Percentiles rank a stretch among this genome's conserved stretches.
These are phyloP conservation scores for Sialia sialis DNA, from an alignment of 2,113 vertebrate species.

Conservation along the genomic window DNA sequence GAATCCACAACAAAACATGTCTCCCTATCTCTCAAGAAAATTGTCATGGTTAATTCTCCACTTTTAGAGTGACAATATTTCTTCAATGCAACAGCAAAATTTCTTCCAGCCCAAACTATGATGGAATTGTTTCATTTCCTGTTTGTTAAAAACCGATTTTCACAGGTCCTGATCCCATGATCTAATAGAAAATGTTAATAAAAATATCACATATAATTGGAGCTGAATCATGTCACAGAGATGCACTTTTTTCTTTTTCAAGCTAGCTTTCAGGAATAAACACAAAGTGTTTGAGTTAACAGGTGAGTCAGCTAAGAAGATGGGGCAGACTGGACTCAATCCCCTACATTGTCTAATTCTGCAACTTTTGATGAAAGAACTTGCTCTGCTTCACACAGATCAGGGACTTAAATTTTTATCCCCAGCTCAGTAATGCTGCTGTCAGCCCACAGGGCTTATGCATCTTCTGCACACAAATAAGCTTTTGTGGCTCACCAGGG, in stretches of 20 bases:
- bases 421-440: background rate
- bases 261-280: background rate
- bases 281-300: background rate
- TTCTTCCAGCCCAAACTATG: background rate
- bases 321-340: background rate
- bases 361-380: background rate
- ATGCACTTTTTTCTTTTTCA: background rate
- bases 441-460: background rate
- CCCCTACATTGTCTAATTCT: background rate
- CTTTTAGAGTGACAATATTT: background rate
- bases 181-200: background rate
- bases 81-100: background rate
- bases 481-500: background rate
- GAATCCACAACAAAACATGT: background rate
- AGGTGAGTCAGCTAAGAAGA: background rate
- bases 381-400: background rate
- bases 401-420: background rate
- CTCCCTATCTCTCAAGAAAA: background rate
- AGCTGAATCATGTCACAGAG: background rate
- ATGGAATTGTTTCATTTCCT: background rate
- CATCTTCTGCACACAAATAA: background rate
- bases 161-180: background rate
- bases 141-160: background rate
- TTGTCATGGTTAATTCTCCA: background rate
- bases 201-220: background rate